A percentile compares a stretch with the other conserved stretches of the same genome.
Conservation (phyloP, 2,113 vertebrate genomes). For the Ictalurus punctatus region DNA sequence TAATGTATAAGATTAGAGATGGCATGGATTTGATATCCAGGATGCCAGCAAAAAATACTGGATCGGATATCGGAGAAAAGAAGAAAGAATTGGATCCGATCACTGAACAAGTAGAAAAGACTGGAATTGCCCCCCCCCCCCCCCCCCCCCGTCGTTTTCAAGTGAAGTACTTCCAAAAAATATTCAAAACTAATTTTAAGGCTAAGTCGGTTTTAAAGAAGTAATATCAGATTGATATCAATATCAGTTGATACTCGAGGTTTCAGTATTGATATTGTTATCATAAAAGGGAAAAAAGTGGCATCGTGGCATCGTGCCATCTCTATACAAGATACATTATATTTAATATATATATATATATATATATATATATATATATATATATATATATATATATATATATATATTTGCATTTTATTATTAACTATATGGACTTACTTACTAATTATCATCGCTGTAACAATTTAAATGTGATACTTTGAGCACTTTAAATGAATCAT, state of each 20-base stretch:
- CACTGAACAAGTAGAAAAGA: background rate
- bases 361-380: background rate
- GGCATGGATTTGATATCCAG: background rate
- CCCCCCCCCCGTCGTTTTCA: no score
- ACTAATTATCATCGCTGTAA: background rate
- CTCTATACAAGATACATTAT: background rate
- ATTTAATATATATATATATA: background rate
- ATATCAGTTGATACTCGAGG: background rate
- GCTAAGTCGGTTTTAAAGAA: background rate
- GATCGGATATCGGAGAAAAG: background rate
- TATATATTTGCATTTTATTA: background rate
- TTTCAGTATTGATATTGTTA: background rate
- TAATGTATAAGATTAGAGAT: background rate
- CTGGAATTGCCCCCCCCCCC: no score
- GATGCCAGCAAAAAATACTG: background rate
- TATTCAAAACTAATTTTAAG: no score
- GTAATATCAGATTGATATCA: background rate
- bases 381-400: no score
- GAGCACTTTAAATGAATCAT: background rate
- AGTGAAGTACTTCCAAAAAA: background rate
- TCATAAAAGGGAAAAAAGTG: background rate
- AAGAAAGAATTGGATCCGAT: background rate
- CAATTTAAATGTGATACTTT: background rate
- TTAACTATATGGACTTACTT: background rate
- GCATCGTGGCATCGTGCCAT: background rate